Percentiles rank a stretch among this genome's conserved stretches.
phyloP scores from a whole-genome alignment of 1,140 invertebrate genomes.

The Macrobrachium nipponense region DNA sequence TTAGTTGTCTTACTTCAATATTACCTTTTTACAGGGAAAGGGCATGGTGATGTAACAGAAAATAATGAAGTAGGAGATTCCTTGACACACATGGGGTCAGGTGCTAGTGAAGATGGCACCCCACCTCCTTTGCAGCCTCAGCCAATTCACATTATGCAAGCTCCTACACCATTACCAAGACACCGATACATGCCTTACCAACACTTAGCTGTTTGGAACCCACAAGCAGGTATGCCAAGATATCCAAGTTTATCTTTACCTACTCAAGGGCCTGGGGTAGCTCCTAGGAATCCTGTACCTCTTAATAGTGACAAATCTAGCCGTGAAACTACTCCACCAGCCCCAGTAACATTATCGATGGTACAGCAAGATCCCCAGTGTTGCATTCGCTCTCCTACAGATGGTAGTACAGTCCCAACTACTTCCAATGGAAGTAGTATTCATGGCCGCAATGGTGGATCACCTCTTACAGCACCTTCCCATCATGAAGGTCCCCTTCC shows the following conservation, averaged over 20 bases:
- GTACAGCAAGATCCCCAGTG: slow-evolving; percentile 46
- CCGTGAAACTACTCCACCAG: slow-evolving; percentile 51
- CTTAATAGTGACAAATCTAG: slow-evolving; percentile 46
- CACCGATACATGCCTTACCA: slow-evolving; percentile 54
- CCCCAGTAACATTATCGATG: slow-evolving; percentile 38
- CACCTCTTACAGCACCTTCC: slow-evolving; percentile 39
- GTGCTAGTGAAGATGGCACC: slow-evolving; percentile 56
- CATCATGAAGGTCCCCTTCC: slow-evolving; percentile 44
- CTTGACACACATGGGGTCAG: slow-evolving; percentile 35
- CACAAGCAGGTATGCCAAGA: slow-evolving; percentile 37
- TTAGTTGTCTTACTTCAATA: neutral
- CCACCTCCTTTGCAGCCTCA: slow-evolving; percentile 56
- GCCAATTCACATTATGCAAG: slow-evolving; percentile 47
- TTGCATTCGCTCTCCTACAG: slow-evolving; percentile 38
- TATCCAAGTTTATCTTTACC: slow-evolving; percentile 47
- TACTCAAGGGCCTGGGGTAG: slow-evolving; percentile 30
- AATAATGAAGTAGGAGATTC: slow-evolving; percentile 25
- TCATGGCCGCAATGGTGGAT: slow-evolving; percentile 51
- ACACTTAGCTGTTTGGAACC: slow-evolving; percentile 34
- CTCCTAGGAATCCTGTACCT: slow-evolving; percentile 46
- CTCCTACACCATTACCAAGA: slow-evolving; percentile 41
- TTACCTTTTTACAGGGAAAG: slow-evolving; percentile 37
- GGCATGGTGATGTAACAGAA: slow-evolving; percentile 42
- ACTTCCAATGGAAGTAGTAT: slow-evolving; percentile 26
- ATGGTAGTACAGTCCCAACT: slow-evolving; percentile 32